Percentiles rank a stretch among this genome's conserved stretches.
phyloP scores from a whole-genome alignment of 2,113 vertebrate genomes.

The Urocitellus parryii region DNA sequence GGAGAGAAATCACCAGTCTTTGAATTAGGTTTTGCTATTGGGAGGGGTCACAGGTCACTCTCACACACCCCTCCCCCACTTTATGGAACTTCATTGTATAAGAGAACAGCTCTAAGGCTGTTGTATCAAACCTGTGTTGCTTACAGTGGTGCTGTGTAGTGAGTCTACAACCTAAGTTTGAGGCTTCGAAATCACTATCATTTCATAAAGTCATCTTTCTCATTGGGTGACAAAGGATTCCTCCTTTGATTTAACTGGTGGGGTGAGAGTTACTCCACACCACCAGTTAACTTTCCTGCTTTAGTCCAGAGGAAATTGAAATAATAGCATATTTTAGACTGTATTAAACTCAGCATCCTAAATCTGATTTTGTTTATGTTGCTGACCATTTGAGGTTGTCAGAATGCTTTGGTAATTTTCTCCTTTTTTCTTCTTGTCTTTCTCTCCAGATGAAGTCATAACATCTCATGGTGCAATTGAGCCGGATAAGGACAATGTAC shows the following conservation, averaged over 20 bases:
- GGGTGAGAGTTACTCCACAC: background rate
- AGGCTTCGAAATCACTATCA: background rate
- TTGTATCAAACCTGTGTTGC: accelerated
- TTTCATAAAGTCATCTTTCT: background rate
- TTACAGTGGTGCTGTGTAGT: background rate
- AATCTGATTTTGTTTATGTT: background rate
- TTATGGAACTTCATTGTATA: background rate
- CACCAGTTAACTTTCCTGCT: background rate
- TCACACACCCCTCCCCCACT: background rate
- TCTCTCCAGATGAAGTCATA: slow-evolving; percentile 94
- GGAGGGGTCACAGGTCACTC: background rate
- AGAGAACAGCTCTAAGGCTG: background rate
- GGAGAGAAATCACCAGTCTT: background rate
- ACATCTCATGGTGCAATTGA: slow-evolving; percentile 98
- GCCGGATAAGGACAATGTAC: slow-evolving; percentile 97
- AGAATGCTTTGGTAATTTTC: background rate
- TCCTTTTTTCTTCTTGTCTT: background rate
- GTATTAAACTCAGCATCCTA: background rate
- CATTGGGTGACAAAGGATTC: background rate
- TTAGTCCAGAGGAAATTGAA: background rate
- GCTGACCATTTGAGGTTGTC: background rate
- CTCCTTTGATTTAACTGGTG: background rate
- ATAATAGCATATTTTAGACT: background rate
- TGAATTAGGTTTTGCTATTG: background rate
- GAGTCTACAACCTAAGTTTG: background rate